Base-by-base conservation (phyloP, 2,797 vertebrate genomes). In the Sebastes oblongus region DNA sequence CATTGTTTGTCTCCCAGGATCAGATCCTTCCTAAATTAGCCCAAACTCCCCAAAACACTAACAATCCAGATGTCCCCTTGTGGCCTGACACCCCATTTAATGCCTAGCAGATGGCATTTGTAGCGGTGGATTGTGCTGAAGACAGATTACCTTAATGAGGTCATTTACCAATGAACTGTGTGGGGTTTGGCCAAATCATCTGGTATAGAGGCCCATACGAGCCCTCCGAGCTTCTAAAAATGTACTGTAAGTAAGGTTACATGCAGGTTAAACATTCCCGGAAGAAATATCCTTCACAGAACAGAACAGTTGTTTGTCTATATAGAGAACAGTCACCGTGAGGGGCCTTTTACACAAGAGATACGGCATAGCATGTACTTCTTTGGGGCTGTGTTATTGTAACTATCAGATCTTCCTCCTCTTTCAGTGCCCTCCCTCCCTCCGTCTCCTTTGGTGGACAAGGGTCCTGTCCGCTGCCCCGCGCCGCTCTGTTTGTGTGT, bases 401-500 rank as follows among this genome's bases (percentile, higher is more conserved):
- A 92, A 86, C 86, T 55, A 76, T 78, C 86, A 80, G 79, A 81
- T 83, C 82, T 77, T 79, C 80, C 61, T 80, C 75, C 82, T 71
- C 60, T 58, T 60, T 75, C 81, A 68, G 62, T 80, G 77, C 56
- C 54, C 77, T 83, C 75, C 56, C 77, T 83, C 75, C 76, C 80
- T 84, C 73, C 2, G 18, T 89, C 79, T 85, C 69, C 60, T 82
- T 82, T 50, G 29, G 77, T 82, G 87, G 82, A 92, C 76, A 65
- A 65, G 80, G 90, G 88, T 92, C 83, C 58, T n/a, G 84, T 84
- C 77, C 22, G 56, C 84, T 92, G 93, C 90, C 92, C 94, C 69
- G 68, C 80, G 82, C 71, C 3, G 83, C 83, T 92, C 89, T 94
- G 94, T 95, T 95, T 94, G 91, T 93, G 90, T 95, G 89, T 95